phyloP scores from a whole-genome alignment of 2,113 vertebrate genomes.

The Geothlypis trichas region DNA sequence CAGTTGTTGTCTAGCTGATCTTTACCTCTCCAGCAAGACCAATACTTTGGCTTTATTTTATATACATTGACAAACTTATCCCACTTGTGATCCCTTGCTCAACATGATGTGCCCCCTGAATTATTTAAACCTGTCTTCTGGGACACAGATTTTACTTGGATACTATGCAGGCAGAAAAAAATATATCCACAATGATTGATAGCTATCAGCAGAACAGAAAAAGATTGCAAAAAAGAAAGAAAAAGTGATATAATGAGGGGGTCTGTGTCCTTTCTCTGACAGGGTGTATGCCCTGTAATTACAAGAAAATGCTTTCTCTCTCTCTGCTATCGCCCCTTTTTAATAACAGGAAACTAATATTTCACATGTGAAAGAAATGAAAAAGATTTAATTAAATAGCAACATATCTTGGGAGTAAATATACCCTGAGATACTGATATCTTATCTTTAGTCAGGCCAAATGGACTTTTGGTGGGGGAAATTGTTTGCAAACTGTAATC shows the following conservation, averaged over 20 bases:
- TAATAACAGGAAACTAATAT: conserved; percentile 28
- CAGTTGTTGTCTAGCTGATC: neutral
- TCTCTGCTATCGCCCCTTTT: neutral
- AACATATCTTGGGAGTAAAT: conserved; percentile 24
- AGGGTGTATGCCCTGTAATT: conserved; percentile 38
- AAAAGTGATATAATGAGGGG: neutral
- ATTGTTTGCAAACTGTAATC: conserved; percentile 33
- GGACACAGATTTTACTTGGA: neutral
- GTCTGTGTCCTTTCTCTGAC: conserved; percentile 2
- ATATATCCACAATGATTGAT: neutral
- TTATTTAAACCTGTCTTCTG: neutral
- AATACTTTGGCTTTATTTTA: neutral
- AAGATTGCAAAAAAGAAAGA: neutral
- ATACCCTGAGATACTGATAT: neutral
- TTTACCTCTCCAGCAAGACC: neutral
- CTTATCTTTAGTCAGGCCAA: conserved; percentile 47
- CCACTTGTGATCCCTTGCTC: neutral
- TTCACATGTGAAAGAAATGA: conserved; percentile 49
- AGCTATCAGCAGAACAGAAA: neutral
- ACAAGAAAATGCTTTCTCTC: neutral
- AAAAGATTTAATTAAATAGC: conserved; percentile 51
- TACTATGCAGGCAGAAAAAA: neutral
- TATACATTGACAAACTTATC: neutral
- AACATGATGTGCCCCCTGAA: neutral
- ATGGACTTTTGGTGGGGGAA: neutral